Evolutionary conservation across 1,140 invertebrate species (phyloP).

Genomic region (Ptiloglossa arizonensis): DNA sequence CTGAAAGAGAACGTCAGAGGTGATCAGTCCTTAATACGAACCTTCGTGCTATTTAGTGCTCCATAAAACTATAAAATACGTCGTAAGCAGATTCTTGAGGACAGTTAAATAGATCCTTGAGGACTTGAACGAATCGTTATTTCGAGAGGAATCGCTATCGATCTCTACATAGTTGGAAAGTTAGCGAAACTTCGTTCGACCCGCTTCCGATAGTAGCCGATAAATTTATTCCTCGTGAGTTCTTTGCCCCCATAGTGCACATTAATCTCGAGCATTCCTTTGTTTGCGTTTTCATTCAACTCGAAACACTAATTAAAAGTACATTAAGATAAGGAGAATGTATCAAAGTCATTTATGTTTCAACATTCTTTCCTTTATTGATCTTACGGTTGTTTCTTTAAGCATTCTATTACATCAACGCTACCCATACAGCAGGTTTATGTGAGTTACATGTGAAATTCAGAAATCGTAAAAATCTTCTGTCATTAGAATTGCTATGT

Average conservation of each 20-base stretch:
- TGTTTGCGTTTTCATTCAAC: not conserved
- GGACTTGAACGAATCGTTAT: not conserved
- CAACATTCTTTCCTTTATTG: too few relatives aligned
- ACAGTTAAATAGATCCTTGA: not conserved
- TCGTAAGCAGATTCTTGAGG: not conserved
- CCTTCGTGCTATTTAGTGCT: constrained; percentile 63
- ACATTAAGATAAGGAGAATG: not conserved
- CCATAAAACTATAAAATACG: constrained; percentile 65
- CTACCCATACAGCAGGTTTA: too few relatives aligned
- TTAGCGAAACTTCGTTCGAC: not conserved
- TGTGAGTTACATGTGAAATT: too few relatives aligned
- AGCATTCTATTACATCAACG: too few relatives aligned
- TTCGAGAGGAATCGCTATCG: not conserved
- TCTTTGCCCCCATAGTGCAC: not conserved
- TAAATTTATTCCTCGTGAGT: constrained; percentile 12
- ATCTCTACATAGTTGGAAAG: not conserved
- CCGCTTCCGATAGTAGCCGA: not conserved
- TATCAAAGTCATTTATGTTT: not conserved
- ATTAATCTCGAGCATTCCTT: not conserved
- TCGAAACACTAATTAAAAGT: constrained; percentile 7
- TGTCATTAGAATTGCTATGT: too few relatives aligned
- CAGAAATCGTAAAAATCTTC: too few relatives aligned
- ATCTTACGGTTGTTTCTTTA: too few relatives aligned
- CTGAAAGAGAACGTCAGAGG: constrained; percentile 27
- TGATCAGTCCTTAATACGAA: constrained; percentile 50